These are phyloP conservation scores for Phengaris arion DNA, from an alignment of 2,888 invertebrate species.

Conservation along the genomic window DNA sequence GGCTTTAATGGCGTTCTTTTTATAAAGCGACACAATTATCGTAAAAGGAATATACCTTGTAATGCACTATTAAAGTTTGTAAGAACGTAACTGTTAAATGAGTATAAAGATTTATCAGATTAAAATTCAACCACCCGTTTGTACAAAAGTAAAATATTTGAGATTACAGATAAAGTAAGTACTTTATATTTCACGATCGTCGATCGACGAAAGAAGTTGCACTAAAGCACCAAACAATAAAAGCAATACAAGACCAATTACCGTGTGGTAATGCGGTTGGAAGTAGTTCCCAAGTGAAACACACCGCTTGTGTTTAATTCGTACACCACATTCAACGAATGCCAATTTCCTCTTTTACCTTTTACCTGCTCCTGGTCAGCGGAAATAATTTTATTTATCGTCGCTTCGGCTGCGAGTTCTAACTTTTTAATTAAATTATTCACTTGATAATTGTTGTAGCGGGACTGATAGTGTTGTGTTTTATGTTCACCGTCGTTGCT, in stretches of 20 bases:
- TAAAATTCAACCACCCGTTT: no score
- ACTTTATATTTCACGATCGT: background rate
- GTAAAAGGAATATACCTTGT: background rate
- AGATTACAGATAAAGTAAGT: background rate
- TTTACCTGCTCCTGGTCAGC: background rate
- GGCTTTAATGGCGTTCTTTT: slow-evolving; percentile 30
- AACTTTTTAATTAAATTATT: slow-evolving; percentile 73
- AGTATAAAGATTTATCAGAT: no score
- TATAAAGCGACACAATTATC: background rate
- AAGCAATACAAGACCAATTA: slow-evolving; percentile 18
- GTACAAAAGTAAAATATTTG: no score
- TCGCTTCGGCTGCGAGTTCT: slow-evolving; percentile 53
- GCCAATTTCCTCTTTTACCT: slow-evolving; percentile 45
- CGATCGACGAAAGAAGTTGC: background rate
- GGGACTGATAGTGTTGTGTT: slow-evolving; percentile 38
- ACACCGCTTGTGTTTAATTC: slow-evolving; percentile 20
- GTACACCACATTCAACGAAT: slow-evolving; percentile 30
- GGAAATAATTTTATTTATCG: slow-evolving; percentile 71
- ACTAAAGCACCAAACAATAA: slow-evolving; percentile 6
- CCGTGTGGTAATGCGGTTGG: slow-evolving; percentile 24
- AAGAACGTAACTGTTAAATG: background rate
- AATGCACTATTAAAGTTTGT: background rate
- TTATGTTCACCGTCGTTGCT: slow-evolving; percentile 34
- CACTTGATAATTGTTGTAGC: slow-evolving; percentile 59
- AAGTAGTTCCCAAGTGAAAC: slow-evolving; percentile 22